These are phyloP conservation scores for Plebejus argus DNA, from an alignment of 2,888 invertebrate species.

Conservation along the genomic window DNA sequence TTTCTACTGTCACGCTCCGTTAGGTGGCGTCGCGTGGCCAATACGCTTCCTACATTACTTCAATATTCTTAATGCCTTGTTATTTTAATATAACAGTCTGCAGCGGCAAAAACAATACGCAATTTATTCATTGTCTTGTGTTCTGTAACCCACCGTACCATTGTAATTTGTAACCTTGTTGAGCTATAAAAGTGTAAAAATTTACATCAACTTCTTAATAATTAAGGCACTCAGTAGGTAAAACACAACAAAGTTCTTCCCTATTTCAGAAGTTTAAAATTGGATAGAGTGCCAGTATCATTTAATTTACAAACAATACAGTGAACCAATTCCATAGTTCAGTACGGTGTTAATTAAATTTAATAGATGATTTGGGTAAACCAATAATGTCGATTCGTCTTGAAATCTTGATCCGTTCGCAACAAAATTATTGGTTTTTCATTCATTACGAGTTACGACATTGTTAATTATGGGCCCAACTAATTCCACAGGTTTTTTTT, in stretches of 20 bases:
- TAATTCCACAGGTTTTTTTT: neutral
- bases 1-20: conserved; percentile 76
- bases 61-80: conserved; percentile 22
- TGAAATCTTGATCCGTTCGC: neutral
- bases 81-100: conserved; percentile 11
- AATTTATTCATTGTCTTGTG: neutral
- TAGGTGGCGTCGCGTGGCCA: conserved; percentile 70
- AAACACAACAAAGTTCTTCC: neutral
- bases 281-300: neutral
- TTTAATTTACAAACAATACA: neutral
- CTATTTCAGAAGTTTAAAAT: neutral
- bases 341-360: neutral
- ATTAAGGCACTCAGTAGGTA: too few species aligned
- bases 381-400: neutral
- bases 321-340: neutral
- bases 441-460: neutral
- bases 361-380: neutral
- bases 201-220: too few species aligned
- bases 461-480: neutral
- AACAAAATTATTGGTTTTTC: neutral
- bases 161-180: too few species aligned
- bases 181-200: too few species aligned
- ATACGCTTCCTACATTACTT: conserved; percentile 66
- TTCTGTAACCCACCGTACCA: neutral
- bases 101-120: conserved; percentile 1